Evolutionary conservation across 1,140 invertebrate genomes (phyloP).

Genomic region (Ceratosolen solmsi): DNA sequence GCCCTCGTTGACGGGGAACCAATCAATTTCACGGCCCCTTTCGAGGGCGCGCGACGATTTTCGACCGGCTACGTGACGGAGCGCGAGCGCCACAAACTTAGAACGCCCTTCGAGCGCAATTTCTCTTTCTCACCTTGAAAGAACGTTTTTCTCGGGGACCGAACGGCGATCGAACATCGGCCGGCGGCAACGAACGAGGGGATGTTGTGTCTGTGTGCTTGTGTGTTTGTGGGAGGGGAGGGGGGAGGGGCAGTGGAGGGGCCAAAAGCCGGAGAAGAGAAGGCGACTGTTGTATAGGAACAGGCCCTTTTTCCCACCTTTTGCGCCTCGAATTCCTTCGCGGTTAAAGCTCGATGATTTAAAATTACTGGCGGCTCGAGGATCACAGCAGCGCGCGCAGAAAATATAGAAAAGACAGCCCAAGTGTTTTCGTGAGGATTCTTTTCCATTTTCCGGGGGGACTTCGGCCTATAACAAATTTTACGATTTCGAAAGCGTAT

Average conservation of each 20-base stretch:
- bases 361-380: slow-evolving; percentile 6
- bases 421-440: not conserved
- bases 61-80: not conserved
- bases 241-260: too few species aligned
- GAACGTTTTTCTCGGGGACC: slow-evolving; percentile 2
- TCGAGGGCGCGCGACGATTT: slow-evolving; percentile 14
- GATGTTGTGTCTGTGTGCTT: too few species aligned
- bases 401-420: not conserved
- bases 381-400: not conserved
- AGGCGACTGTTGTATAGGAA: not conserved
- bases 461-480: not conserved
- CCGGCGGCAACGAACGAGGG: too few species aligned
- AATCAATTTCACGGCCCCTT: slow-evolving; percentile 58
- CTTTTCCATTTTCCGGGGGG: not conserved
- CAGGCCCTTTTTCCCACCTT: slow-evolving; percentile 14
- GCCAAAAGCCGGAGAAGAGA: too few species aligned
- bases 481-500: not conserved
- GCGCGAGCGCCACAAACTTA: slow-evolving; percentile 52
- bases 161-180: not conserved
- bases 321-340: not conserved
- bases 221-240: too few species aligned
- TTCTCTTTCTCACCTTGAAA: slow-evolving; percentile 48
- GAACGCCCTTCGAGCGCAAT: slow-evolving; percentile 33
- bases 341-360: slow-evolving; percentile 21
- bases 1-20: slow-evolving; percentile 57